phyloP scores from a whole-genome alignment of 2,888 invertebrate genomes.

The Julus scandinavius region DNA sequence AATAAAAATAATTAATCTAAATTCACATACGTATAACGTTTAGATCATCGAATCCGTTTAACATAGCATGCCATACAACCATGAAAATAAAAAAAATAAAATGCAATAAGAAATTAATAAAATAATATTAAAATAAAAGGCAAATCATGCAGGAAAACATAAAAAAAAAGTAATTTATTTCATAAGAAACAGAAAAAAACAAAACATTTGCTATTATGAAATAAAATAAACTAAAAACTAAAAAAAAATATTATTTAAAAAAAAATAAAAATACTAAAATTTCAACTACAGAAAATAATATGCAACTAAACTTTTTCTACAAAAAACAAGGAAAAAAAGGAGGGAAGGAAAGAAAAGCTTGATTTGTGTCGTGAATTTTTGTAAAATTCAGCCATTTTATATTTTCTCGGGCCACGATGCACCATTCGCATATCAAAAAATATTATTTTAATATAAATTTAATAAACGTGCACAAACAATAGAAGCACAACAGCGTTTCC shows the following conservation, averaged over 20 bases:
- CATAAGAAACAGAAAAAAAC: conserved; percentile 31
- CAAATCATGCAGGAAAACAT: background rate
- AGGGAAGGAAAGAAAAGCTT: background rate
- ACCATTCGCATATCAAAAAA: background rate
- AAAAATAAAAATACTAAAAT: conserved; percentile 36
- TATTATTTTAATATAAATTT: background rate
- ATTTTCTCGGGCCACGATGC: background rate
- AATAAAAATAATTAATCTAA: conserved; percentile 1
- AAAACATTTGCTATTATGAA: too few species aligned
- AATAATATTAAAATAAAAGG: conserved; percentile 3
- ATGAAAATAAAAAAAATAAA: conserved; percentile 47
- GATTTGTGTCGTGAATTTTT: background rate
- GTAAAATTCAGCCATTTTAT: background rate
- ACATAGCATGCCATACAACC: conserved; percentile 31
- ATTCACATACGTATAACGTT: conserved; percentile 22
- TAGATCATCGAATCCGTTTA: conserved; percentile 43
- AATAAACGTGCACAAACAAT: background rate
- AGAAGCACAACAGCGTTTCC: background rate
- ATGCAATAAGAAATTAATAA: background rate
- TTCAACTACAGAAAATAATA: background rate
- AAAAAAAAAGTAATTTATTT: conserved; percentile 27
- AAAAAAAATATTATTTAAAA: conserved; percentile 51
- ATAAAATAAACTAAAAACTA: conserved; percentile 57
- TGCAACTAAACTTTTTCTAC: background rate
- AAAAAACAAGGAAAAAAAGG: background rate